Conservation (phyloP, 2,888 invertebrate genomes). For the Deroplatys truncata region DNA sequence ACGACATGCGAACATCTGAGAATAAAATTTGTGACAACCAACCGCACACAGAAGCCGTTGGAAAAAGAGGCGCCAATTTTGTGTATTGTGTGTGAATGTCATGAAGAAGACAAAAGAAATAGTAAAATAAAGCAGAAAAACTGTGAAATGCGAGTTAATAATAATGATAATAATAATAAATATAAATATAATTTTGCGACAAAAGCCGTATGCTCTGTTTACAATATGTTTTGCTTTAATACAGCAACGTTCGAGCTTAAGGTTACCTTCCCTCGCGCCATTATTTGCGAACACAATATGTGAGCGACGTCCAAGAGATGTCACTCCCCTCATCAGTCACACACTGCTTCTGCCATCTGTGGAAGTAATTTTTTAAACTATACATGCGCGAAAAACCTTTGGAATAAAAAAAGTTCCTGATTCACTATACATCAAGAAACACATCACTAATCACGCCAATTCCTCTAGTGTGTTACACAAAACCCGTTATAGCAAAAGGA, state of each 20-base stretch:
- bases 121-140: constrained; percentile 24
- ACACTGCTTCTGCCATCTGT: constrained; percentile 31
- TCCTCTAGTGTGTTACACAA: not conserved
- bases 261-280: constrained; percentile 26
- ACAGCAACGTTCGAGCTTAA: constrained; percentile 16
- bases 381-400: constrained; percentile 12
- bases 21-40: constrained; percentile 23
- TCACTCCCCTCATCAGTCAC: constrained; percentile 24
- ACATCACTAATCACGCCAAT: not conserved
- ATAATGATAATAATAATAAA: constrained; percentile 24
- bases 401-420: not conserved
- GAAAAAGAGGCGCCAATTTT: constrained; percentile 10
- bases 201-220: constrained; percentile 26
- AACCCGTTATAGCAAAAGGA: not conserved
- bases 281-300: constrained; percentile 21
- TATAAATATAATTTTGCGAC: constrained; percentile 27
- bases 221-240: constrained; percentile 15
- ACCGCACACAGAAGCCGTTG: constrained; percentile 27
- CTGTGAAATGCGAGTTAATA: constrained; percentile 4
- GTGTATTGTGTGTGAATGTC: constrained; percentile 4
- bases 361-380: constrained; percentile 28
- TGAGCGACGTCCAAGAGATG: constrained; percentile 25
- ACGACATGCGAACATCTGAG: constrained; percentile 19
- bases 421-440: not conserved
- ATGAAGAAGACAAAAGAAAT: constrained; percentile 14